Evolutionary conservation across 1,140 invertebrate species (phyloP).

Genomic region (Wiebesia pumilae): DNA sequence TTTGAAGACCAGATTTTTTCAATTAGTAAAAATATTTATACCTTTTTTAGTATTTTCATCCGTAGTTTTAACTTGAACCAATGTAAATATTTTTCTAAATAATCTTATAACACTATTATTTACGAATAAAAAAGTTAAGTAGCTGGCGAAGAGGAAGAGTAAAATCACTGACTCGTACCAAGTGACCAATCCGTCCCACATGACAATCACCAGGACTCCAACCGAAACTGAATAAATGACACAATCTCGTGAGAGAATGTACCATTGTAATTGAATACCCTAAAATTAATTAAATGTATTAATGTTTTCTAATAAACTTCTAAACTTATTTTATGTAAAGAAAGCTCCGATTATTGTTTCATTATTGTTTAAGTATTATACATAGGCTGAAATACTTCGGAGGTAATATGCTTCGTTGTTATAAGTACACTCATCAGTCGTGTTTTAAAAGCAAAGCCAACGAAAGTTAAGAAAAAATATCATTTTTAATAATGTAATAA

Average conservation of each 20-base stretch:
- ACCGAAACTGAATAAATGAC: constrained; percentile 88
- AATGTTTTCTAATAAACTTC: too few species aligned
- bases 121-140: constrained; percentile 79
- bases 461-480: too few species aligned
- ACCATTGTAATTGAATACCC: constrained; percentile 88
- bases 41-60: constrained; percentile 23
- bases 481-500: too few species aligned
- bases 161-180: constrained; percentile 87
- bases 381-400: too few species aligned
- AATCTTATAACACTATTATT: constrained; percentile 57
- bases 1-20: too few species aligned
- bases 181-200: constrained; percentile 86
- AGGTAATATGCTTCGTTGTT: too few species aligned
- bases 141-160: constrained; percentile 81
- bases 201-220: constrained; percentile 82
- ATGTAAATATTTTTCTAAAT: constrained; percentile 18
- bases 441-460: too few species aligned
- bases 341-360: too few species aligned
- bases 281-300: constrained; percentile 65
- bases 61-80: not conserved
- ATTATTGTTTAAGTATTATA: too few species aligned
- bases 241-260: constrained; percentile 90
- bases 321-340: too few species aligned
- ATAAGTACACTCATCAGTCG: too few species aligned
- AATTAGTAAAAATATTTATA: not conserved